Evolutionary conservation across 2,113 vertebrate genomes (phyloP), one percentile per base, ranked within the genome.

Genomic region (Etheostoma cragini): DNA sequence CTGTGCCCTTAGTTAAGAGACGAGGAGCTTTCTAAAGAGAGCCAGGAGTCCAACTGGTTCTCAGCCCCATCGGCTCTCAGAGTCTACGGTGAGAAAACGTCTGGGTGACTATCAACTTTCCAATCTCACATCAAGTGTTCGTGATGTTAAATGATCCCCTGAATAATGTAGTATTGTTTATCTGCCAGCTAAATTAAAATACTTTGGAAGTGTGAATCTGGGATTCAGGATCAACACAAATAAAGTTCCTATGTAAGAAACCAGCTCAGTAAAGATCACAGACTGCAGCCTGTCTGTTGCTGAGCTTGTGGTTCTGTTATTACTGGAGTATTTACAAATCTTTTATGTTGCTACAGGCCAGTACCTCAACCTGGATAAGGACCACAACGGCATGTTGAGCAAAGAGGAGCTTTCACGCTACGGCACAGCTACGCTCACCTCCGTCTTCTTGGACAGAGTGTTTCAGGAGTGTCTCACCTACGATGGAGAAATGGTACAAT

Each of bases 31-130:
- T 99, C 98, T 65, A 99, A 99, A 89, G 98, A 99, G 93, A 99
- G 97, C 95, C 98, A 99, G 94, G 98, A 99, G 94, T 97, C 97
- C 73, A 99, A 99, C 56, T 99, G 98, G 97, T 99, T 99, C 95
- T 99, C 98, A 57, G 98, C 98, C 77, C 98, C 98, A 33, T 99
- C 98, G 30, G 98, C 98, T 56, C 94, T 99, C 19, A 87, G 97
- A 72, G 98, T 99, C 76, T 99, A 99, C 82, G 98, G 98, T 99
- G 96, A 86, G 94, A 52, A 35, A 49, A 42, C 8, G 1, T 53
- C 14, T 61, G 30, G 21, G 1, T 21, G 52, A 14, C 1, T 21
- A 19, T 17, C 21, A 52, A 10, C 8, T 21, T 71, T 58, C 35
- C 33, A 17, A 15, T 26, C 35, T 21, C 6, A 0, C 21, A 22